Evolutionary conservation across 1,140 invertebrate species (phyloP), one percentile per base, ranked within the genome.

Genomic region (Diabrotica undecimpunctata): DNA sequence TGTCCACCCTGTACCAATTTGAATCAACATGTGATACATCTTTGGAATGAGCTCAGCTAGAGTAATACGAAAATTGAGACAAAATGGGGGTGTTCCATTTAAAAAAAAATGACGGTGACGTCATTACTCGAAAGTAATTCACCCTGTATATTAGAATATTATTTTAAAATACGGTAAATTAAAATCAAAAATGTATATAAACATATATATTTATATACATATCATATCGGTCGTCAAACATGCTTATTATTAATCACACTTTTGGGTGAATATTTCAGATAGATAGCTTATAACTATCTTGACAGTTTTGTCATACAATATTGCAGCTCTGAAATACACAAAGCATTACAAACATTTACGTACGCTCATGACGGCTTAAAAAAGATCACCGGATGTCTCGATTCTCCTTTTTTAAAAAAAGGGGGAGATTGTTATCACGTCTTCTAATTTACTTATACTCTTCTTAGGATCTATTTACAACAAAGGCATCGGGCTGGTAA

Each of bases 371-470:
- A n/a, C 12, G 56, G 9, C 35, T 58, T 46, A 58, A 46, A 25
- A 36, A 39, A 58, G 56, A 58, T 46, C 56, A 39, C 36, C 39
- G 56, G 56, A 58, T 58, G 56, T 58, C 56, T 58, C n/a, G 35
- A 58, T 58, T n/a, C 56, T 39, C 56, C 37, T 13, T 58, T 46
- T 46, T 56, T 62, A 61, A 72, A 70, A 73, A 75, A 73, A 82
- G 81, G 83, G 84, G 83, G 82, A 84, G 84, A 85, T 85, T 83
- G 82, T 81, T 85, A 84, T 85, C 84, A 81, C 83, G 80, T 82
- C 82, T 83, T 85, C 83, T 84, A 84, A 85, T 85, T 85, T 85
- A 85, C 83, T 85, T 85, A 84, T 85, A 83, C 82, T 83, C 80
- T 82, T 81, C 83, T 84, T 83, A 82, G 83, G 83, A 84, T 83